Conservation (phyloP, 2,888 invertebrate species). For the Sesamia inferens region DNA sequence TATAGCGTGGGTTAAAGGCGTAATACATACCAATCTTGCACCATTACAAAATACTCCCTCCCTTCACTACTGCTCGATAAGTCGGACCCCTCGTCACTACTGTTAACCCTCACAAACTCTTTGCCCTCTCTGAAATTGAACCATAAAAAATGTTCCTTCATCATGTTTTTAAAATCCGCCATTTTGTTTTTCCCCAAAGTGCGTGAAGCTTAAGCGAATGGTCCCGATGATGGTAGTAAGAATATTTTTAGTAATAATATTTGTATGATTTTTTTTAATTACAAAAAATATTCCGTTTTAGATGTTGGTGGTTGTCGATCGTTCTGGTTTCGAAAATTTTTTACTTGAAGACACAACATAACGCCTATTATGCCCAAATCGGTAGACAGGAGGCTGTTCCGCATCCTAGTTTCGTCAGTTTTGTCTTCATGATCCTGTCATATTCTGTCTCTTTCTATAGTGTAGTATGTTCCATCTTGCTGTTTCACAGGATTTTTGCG, state of each 20-base stretch:
- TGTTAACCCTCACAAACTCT: slow-evolving; percentile 83
- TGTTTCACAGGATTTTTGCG: neutral
- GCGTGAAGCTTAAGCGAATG: slow-evolving; percentile 67
- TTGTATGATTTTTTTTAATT: slow-evolving; percentile 23
- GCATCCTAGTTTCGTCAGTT: neutral
- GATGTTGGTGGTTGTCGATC: slow-evolving; percentile 33
- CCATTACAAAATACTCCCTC: slow-evolving; percentile 83
- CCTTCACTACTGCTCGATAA: slow-evolving; percentile 78
- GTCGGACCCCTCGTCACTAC: slow-evolving; percentile 83
- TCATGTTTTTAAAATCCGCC: slow-evolving; percentile 64
- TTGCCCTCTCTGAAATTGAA: slow-evolving; percentile 86
- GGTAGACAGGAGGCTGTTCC: neutral
- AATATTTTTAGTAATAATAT: slow-evolving; percentile 57
- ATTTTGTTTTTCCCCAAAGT: slow-evolving; percentile 59
- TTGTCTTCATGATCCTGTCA: neutral
- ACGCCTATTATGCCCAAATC: neutral
- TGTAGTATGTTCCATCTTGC: neutral
- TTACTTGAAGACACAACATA: neutral
- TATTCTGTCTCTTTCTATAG: neutral
- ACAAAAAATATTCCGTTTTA: slow-evolving; percentile 57
- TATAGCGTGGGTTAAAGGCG: slow-evolving; percentile 63
- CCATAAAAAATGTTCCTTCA: slow-evolving; percentile 64
- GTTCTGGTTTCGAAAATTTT: slow-evolving; percentile 7
- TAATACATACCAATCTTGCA: slow-evolving; percentile 85
- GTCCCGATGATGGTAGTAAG: slow-evolving; percentile 64